These are phyloP conservation scores for Atopsyche davidsoni DNA, from an alignment of 1,140 invertebrate genomes.

Conservation along the genomic window DNA sequence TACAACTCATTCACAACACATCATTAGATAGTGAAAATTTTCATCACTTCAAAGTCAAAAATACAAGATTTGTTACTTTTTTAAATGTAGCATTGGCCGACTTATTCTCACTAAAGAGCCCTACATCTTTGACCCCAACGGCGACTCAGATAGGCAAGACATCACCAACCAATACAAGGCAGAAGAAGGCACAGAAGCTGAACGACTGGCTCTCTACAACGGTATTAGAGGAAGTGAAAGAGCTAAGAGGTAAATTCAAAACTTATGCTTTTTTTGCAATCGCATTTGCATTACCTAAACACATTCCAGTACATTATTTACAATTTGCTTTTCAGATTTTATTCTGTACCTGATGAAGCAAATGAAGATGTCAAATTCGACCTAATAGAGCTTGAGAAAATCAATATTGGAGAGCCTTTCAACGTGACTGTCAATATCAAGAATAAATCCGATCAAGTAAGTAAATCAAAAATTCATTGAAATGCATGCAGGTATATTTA, in stretches of 20 bases:
- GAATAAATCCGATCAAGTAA: constrained; percentile 55
- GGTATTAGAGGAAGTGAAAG: constrained; percentile 58
- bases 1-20: too few relatives aligned
- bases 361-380: constrained; percentile 64
- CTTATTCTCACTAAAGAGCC: constrained; percentile 72
- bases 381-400: constrained; percentile 59
- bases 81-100: constrained; percentile 59
- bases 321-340: constrained; percentile 48
- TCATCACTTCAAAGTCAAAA: too few relatives aligned
- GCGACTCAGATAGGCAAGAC: constrained; percentile 62
- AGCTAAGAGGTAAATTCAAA: constrained; percentile 49
- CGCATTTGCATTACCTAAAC: neutral
- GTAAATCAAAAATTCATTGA: constrained; percentile 12
- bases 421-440: constrained; percentile 57
- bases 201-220: constrained; percentile 62
- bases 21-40: too few relatives aligned
- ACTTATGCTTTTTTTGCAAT: constrained; percentile 6
- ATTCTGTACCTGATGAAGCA: constrained; percentile 48
- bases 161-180: constrained; percentile 69
- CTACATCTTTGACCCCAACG: constrained; percentile 62
- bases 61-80: too few relatives aligned
- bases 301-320: constrained; percentile 1
- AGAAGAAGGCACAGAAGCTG: constrained; percentile 61
- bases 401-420: constrained; percentile 64
- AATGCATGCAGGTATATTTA: neutral